phyloP scores from a whole-genome alignment of 2,888 invertebrate genomes.

The Calameuta idolon region DNA sequence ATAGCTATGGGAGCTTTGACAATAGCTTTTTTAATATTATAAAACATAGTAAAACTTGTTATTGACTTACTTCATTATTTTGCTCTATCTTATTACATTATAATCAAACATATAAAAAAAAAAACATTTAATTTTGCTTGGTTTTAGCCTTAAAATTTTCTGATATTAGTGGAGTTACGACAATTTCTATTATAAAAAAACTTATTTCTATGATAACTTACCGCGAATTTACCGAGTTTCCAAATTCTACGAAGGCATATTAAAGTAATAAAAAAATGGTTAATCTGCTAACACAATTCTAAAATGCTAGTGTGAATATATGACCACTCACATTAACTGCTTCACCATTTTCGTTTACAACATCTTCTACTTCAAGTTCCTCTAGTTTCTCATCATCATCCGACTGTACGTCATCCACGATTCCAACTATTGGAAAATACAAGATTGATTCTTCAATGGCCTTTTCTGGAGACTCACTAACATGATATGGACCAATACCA shows the following conservation, averaged over 20 bases:
- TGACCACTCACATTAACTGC: neutral
- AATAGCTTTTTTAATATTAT: neutral
- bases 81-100: neutral
- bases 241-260: neutral
- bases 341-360: slow-evolving; percentile 1
- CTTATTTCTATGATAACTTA: neutral
- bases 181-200: neutral
- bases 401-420: slow-evolving; percentile 53
- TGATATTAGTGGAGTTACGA: neutral
- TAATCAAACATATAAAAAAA: neutral
- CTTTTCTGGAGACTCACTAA: slow-evolving; percentile 61
- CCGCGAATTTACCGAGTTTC: neutral
- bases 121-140: neutral
- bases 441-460: slow-evolving; percentile 57
- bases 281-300: neutral
- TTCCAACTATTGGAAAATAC: slow-evolving; percentile 54
- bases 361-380: slow-evolving; percentile 38
- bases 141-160: neutral
- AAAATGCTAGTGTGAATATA: neutral
- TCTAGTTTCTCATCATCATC: slow-evolving; percentile 60
- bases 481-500: slow-evolving; percentile 63
- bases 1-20: neutral
- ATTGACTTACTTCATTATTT: neutral
- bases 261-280: neutral
- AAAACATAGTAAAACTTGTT: neutral